A percentile compares a stretch with the other conserved stretches of the same genome.
Conservation (phyloP, 1,140 invertebrate genomes). For the Fopius arisanus region DNA sequence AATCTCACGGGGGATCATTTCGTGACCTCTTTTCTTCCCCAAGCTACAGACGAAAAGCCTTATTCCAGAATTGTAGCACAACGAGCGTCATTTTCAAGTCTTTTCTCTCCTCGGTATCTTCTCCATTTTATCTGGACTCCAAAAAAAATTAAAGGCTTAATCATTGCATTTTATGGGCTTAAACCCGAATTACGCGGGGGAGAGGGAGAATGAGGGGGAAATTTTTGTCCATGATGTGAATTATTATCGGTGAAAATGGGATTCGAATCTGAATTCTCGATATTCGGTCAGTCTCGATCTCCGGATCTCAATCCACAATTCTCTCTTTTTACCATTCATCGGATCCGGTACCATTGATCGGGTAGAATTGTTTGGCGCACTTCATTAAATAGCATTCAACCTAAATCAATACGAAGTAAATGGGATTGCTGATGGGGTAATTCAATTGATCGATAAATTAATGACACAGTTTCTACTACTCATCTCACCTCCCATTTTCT, state of each 20-base stretch:
- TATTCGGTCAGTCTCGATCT: slow-evolving; percentile 42
- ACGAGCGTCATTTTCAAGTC: neutral
- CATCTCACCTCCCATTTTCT: neutral
- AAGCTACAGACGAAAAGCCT: neutral
- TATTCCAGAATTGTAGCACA: neutral
- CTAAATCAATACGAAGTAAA: neutral
- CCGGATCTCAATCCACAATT: neutral
- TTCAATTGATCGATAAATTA: neutral
- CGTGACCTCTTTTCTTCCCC: neutral
- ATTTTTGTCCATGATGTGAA: neutral
- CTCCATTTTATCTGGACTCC: neutral
- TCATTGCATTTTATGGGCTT: neutral
- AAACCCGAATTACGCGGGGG: neutral
- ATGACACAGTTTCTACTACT: neutral
- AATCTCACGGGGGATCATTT: neutral
- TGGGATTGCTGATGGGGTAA: neutral
- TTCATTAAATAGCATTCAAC: neutral
- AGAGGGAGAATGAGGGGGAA: slow-evolving; percentile 16
- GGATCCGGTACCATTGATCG: neutral
- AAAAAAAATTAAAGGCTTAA: neutral
- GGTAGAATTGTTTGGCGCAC: slow-evolving; percentile 20
- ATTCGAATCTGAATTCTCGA: too few species aligned
- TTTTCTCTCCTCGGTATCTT: neutral
- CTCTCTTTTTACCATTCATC: slow-evolving; percentile 3
- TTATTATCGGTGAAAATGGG: too few species aligned